Base-by-base conservation (phyloP, 2,888 invertebrate genomes). In the Pogonocherus hispidulus region DNA sequence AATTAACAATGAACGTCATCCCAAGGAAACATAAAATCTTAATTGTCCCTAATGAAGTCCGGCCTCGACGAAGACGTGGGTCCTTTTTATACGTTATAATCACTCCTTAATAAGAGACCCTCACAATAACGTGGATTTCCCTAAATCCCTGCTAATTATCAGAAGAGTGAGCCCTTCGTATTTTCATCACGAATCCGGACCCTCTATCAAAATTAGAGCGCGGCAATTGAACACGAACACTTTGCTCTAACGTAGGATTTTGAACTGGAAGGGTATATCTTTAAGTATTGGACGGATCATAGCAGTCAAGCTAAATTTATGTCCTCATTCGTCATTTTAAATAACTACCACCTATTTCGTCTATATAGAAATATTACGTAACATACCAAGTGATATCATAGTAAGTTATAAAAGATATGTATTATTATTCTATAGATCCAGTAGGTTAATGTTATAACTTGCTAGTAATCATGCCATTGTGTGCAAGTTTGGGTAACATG, bases 161-260 rank as follows among this genome's bases (percentile, higher is more conserved):
- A 57, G 44, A 41, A 16, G 9, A 6, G 44, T 46, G 23, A 44
- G 27, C 23, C 22, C 23, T 57, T 57, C 18, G 44, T 57, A 57
- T 44, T 46, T 57, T 57, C 57, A 37, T 44, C 57, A 57, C 57
- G 57, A 44, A 4, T 44, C 46, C 23, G 5, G 18, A 16, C 27
- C 14, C 57, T 57, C 57, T 18, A 57, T 46, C 44, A 57, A 16
- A 14, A 57, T 57, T 44, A 57, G 46, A 8, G n/a, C n/a, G 14
- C 18, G 57, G 27, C 57, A 46, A 46, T 57, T 57, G 57, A 44
- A 20, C 57, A n/a, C 16, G 57, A 57, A 20, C 57, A 20, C 23
- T 16, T 46, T 27, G 23, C 22, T 46, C 20, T 14, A 41, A 27
- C 14, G 22, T 9, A 16, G 11, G 57, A n/a, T n/a, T n/a, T n/a